Percentiles rank a stretch among this genome's conserved stretches.
Conservation (phyloP, 2,888 invertebrate genomes). For the Allacma fusca region DNA sequence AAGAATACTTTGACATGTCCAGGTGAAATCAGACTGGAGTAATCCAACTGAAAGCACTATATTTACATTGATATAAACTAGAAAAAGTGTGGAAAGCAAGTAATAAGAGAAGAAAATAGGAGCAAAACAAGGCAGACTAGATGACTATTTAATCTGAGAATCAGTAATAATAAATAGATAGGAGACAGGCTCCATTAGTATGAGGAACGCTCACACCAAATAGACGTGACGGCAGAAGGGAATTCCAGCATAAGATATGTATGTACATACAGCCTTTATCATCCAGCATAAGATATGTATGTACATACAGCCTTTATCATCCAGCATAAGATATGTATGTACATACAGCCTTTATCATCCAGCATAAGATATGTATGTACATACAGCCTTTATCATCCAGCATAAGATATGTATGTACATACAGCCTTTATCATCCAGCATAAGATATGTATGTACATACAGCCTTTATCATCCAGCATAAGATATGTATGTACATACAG, state of each 20-base stretch:
- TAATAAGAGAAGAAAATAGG: no score
- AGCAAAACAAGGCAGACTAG: no score
- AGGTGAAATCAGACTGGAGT: no score
- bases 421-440: neutral
- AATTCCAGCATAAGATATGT: neutral
- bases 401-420: neutral
- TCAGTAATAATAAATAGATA: no score
- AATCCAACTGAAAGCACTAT: no score
- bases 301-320: neutral
- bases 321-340: neutral
- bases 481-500: neutral
- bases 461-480: neutral
- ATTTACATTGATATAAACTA: no score
- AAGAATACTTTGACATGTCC: no score
- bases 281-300: neutral
- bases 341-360: neutral
- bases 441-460: neutral
- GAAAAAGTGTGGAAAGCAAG: no score
- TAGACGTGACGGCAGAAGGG: neutral
- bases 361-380: neutral
- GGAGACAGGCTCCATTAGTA: no score
- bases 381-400: neutral
- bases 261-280: neutral
- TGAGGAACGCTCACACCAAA: no score
- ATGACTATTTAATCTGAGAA: no score